Conservation (phyloP, 2,113 vertebrate genomes). For the Zosterops pallidus region DNA sequence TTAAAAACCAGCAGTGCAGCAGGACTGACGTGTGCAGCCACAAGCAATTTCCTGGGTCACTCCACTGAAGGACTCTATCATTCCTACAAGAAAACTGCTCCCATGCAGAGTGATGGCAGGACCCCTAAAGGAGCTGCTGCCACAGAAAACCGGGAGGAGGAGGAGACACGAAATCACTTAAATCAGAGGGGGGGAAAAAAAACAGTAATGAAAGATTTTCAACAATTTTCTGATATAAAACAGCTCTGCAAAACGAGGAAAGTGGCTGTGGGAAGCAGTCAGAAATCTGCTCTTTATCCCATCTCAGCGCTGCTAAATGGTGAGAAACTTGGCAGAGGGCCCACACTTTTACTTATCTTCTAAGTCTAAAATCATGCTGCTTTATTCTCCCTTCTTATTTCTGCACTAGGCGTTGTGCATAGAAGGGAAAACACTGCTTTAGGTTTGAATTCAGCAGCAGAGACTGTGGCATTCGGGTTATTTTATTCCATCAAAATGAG, state of each 20-base stretch:
- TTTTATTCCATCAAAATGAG: conserved; percentile 35
- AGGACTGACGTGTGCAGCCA: not conserved
- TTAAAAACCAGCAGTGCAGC: not conserved
- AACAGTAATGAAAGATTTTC: not conserved
- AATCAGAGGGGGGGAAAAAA: not conserved
- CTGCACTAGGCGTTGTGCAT: conserved; percentile 2
- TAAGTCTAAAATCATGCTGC: conserved; percentile 40
- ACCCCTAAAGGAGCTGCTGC: not conserved
- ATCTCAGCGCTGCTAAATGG: conserved; percentile 47
- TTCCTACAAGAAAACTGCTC: not conserved
- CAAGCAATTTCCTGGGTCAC: not conserved
- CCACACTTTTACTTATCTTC: conserved; percentile 50
- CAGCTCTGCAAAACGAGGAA: conserved; percentile 10
- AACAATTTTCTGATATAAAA: conserved; percentile 45
- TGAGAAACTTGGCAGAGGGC: conserved; percentile 60
- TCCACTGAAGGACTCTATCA: not conserved
- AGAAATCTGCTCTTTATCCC: conserved; percentile 64
- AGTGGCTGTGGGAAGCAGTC: conserved; percentile 55
- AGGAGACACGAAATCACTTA: not conserved
- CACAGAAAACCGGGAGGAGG: not conserved
- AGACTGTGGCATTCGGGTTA: not conserved
- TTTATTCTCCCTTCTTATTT: conserved; percentile 1
- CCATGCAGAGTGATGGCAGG: not conserved
- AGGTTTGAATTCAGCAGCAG: conserved; percentile 6
- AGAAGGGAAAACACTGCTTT: conserved; percentile 59